These are phyloP conservation scores for Brachionus sp. DNA, from an alignment of 1,140 invertebrate genomes.

Conservation along the genomic window DNA sequence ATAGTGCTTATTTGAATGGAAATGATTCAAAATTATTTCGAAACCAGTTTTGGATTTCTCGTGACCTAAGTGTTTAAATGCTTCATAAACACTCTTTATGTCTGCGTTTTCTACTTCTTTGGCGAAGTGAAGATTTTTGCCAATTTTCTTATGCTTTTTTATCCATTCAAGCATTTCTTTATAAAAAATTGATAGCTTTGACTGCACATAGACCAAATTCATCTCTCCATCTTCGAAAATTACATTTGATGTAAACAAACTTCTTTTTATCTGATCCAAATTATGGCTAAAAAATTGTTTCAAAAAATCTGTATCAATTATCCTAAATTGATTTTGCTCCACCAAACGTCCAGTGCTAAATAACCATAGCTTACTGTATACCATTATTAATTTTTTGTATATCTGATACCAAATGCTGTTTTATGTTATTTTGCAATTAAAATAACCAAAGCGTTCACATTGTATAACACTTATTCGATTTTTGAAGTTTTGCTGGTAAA, in stretches of 20 bases:
- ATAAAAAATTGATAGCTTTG: not conserved
- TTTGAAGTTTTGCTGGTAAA: not conserved
- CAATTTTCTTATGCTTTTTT: conserved; percentile 26
- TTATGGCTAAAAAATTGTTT: not conserved
- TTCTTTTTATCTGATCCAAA: not conserved
- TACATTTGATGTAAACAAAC: not conserved
- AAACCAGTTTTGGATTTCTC: not conserved
- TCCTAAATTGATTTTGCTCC: not conserved
- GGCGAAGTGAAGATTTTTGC: not conserved
- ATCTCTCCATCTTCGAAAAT: not conserved
- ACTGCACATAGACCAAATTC: not conserved
- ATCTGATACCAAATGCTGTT: not conserved
- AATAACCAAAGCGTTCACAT: not conserved
- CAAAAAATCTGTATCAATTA: not conserved
- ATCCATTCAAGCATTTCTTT: conserved; percentile 6
- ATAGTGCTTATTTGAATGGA: not conserved
- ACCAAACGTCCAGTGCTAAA: not conserved
- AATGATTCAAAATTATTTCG: not conserved
- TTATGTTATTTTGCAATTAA: not conserved
- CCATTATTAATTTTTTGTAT: not conserved
- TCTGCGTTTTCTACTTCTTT: conserved; percentile 31
- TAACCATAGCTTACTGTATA: conserved; percentile 13
- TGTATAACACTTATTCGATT: not conserved
- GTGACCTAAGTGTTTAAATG: not conserved
- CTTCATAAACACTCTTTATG: not conserved